Conservation (phyloP, 1,140 invertebrate species). For the Calliopsis andreniformis region DNA sequence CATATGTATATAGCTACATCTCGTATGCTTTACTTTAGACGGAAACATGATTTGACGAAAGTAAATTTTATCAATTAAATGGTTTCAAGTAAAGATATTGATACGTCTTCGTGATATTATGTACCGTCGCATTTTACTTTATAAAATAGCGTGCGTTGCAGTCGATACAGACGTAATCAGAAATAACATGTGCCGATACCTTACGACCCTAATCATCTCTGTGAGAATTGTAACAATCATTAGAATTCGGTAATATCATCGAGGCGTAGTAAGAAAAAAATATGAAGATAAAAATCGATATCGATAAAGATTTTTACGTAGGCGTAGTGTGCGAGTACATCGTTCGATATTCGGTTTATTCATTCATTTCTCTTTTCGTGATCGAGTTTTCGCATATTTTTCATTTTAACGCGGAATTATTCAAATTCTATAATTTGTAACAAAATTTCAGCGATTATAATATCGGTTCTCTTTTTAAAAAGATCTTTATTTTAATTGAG, state of each 20-base stretch:
- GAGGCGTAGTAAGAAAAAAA: not conserved
- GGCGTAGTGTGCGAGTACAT: not conserved
- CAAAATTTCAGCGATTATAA: not conserved
- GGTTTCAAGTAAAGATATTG: no score
- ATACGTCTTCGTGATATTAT: not conserved
- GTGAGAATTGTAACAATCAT: slow-evolving; percentile 11
- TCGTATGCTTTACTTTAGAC: not conserved
- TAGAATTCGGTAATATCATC: slow-evolving; percentile 19
- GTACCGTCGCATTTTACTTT: slow-evolving; percentile 49
- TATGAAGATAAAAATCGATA: slow-evolving; percentile 23
- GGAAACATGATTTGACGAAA: not conserved
- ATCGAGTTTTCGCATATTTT: slow-evolving; percentile 5
- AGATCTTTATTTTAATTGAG: slow-evolving; percentile 4
- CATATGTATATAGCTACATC: no score
- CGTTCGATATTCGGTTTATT: slow-evolving; percentile 12
- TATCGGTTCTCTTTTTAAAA: slow-evolving; percentile 3
- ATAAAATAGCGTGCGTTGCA: slow-evolving; percentile 50
- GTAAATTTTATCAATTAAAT: no score
- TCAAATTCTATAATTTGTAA: slow-evolving; percentile 12
- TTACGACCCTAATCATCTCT: slow-evolving; percentile 45
- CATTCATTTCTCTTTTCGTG: slow-evolving; percentile 5
- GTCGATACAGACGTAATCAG: slow-evolving; percentile 42
- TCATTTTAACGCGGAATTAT: not conserved
- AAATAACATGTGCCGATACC: slow-evolving; percentile 53
- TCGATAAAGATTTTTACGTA: slow-evolving; percentile 1